These are phyloP conservation scores for Agrilus planipennis DNA, from an alignment of 1,140 invertebrate genomes.

Conservation along the genomic window DNA sequence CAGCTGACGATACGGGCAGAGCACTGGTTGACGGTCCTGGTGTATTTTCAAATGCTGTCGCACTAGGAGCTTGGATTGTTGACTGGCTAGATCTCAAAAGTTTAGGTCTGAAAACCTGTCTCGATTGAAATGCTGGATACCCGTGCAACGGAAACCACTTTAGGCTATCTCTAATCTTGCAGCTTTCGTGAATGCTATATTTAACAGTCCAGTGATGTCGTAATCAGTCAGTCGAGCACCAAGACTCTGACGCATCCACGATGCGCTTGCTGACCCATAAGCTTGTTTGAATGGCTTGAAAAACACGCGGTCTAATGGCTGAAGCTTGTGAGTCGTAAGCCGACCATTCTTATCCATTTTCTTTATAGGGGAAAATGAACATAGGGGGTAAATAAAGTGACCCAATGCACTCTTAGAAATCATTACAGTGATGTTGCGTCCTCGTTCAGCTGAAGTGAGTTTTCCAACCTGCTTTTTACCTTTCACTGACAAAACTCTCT, in stretches of 20 bases:
- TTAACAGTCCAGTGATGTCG: constrained; percentile 24
- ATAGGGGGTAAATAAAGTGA: constrained; percentile 30
- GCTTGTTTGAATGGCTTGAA: constrained; percentile 32
- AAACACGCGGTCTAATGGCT: constrained; percentile 28
- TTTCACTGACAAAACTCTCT: constrained; percentile 1
- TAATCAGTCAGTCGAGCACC: constrained; percentile 12
- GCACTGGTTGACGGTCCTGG: too few species aligned
- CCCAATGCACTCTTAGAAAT: constrained; percentile 31
- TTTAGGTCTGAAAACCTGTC: too few species aligned
- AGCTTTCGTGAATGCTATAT: constrained; percentile 25
- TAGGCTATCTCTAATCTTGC: constrained; percentile 25
- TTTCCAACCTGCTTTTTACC: background rate
- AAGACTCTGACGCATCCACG: constrained; percentile 28
- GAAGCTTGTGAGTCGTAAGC: constrained; percentile 26
- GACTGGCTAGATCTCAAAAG: too few species aligned
- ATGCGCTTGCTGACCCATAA: constrained; percentile 20
- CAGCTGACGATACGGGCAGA: too few species aligned
- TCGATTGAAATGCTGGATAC: constrained; percentile 24
- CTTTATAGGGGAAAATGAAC: constrained; percentile 35
- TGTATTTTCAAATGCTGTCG: too few species aligned
- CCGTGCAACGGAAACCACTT: constrained; percentile 27
- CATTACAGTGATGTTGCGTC: constrained; percentile 30
- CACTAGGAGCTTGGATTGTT: too few species aligned
- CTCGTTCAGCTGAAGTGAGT: constrained; percentile 19
- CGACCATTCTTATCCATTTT: constrained; percentile 25